A percentile compares a stretch with the other conserved stretches of the same genome.
These are phyloP conservation scores for Forbesichthys agassizii DNA, from an alignment of 2,113 vertebrate species.

Conservation along the genomic window DNA sequence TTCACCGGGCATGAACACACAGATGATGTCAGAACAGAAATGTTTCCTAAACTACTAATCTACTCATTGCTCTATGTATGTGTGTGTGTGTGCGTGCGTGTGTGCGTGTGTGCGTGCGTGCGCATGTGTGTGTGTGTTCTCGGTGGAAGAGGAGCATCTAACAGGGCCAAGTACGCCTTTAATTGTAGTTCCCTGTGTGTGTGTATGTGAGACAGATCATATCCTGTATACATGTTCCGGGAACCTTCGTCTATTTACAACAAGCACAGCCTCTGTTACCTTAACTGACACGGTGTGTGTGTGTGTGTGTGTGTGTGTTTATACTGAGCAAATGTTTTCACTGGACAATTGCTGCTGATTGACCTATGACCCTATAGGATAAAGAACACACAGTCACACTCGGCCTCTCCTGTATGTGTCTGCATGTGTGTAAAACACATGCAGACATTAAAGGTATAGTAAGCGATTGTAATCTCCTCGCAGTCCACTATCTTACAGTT, in stretches of 20 bases:
- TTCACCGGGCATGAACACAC: constrained; percentile 5
- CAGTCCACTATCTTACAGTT: no score
- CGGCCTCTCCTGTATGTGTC: no score
- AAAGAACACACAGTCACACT: not conserved
- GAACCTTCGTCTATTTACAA: no score
- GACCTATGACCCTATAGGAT: constrained; percentile 13
- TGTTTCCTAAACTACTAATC: not conserved
- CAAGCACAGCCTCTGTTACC: constrained; percentile 12
- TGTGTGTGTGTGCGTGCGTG: not conserved
- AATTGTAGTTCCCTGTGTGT: not conserved
- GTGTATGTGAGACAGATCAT: not conserved
- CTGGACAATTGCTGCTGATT: not conserved
- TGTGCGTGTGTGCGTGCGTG: not conserved
- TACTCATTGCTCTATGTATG: not conserved
- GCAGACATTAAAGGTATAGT: no score
- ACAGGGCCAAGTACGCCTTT: not conserved
- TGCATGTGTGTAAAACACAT: no score
- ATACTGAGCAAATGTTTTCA: no score
- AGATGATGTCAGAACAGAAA: not conserved
- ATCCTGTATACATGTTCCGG: not conserved
- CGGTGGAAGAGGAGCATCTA: not conserved
- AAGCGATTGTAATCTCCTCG: no score
- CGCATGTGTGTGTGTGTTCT: not conserved
- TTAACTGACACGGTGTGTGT: constrained; percentile 34
- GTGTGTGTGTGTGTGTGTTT: constrained; percentile 55